phyloP scores from a whole-genome alignment of 2,888 invertebrate species.

The Nysson spinosus region DNA sequence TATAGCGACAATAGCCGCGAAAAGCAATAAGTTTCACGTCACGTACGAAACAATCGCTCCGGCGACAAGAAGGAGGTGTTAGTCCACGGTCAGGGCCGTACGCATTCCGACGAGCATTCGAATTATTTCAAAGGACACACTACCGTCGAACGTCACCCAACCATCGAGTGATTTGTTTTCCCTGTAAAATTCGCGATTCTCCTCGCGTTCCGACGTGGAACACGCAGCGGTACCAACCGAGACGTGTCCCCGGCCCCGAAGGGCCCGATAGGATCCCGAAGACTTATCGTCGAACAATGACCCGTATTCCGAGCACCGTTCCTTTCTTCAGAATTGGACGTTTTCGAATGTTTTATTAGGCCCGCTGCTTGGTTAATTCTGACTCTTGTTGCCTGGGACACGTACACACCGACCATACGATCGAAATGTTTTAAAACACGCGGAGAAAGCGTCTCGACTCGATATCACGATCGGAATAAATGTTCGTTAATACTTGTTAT shows the following conservation, averaged over 20 bases:
- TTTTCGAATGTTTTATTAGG: too few relatives aligned
- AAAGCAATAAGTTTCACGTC: constrained; percentile 35
- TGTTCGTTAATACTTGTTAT: too few relatives aligned
- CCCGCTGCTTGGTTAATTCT: constrained; percentile 16
- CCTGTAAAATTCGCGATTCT: constrained; percentile 49
- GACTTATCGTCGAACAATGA: constrained; percentile 24
- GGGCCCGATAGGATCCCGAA: constrained; percentile 11
- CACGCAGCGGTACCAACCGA: too few relatives aligned
- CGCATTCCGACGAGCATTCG: constrained; percentile 20
- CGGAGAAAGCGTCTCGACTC: too few relatives aligned
- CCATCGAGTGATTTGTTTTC: constrained; percentile 45
- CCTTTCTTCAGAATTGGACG: constrained; percentile 11
- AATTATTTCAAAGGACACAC: constrained; percentile 37
- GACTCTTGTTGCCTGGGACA: constrained; percentile 4
- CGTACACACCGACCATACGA: constrained; percentile 15
- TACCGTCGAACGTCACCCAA: background rate
- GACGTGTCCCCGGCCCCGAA: background rate
- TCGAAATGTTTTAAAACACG: too few relatives aligned
- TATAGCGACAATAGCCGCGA: constrained; percentile 10
- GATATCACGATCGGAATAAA: too few relatives aligned
- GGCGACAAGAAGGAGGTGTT: constrained; percentile 34
- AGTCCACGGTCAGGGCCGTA: constrained; percentile 35
- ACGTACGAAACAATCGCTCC: constrained; percentile 38
- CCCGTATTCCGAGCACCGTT: constrained; percentile 19
- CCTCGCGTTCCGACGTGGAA: constrained; percentile 42